phyloP scores from a whole-genome alignment of 2,113 vertebrate genomes.

The Paratilapia polleni region DNA sequence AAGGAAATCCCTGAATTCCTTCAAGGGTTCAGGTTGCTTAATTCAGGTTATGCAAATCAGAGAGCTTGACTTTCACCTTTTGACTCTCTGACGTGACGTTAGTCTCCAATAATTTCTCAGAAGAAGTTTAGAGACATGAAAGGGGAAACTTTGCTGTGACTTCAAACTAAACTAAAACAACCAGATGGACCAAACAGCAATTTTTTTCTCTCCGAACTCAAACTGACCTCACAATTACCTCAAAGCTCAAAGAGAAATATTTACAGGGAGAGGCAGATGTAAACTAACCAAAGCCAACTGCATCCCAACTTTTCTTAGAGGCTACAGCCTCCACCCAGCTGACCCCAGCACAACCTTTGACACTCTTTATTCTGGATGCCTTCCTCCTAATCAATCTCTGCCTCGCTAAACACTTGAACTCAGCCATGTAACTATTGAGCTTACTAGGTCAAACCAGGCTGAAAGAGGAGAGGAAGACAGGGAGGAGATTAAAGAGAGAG shows the following conservation, averaged over 20 bases:
- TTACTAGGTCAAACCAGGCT: neutral
- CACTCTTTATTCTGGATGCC: constrained; percentile 29
- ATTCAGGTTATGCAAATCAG: neutral
- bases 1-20: neutral
- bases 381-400: constrained; percentile 13
- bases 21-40: neutral
- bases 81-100: neutral
- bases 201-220: neutral
- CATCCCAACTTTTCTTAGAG: neutral
- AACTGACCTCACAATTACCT: neutral
- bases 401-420: constrained; percentile 19
- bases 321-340: neutral
- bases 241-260: neutral
- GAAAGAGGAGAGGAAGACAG: constrained; percentile 1
- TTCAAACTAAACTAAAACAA: neutral
- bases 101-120: neutral
- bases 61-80: neutral
- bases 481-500: neutral
- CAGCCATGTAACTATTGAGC: neutral
- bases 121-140: neutral
- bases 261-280: constrained; percentile 14
- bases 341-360: constrained; percentile 22
- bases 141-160: neutral
- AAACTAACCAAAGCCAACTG: constrained; percentile 37
- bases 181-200: neutral